Evolutionary conservation across 2,113 vertebrate genomes (phyloP), one percentile per base, ranked within the genome.

Genomic region (Melanotaenia duboulayi): DNA sequence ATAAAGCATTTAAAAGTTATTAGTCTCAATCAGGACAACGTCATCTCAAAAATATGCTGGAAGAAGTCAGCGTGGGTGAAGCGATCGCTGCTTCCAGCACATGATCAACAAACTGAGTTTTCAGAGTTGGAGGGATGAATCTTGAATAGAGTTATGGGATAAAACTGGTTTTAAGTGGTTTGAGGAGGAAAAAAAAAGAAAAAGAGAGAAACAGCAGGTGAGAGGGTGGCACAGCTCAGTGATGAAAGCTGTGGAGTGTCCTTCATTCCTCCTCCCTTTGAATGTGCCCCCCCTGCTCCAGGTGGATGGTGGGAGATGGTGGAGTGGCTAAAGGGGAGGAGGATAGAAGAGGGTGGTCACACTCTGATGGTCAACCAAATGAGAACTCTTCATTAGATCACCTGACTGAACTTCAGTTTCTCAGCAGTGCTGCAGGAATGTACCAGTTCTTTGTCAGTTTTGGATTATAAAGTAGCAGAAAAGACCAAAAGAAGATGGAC

Each of bases 381-480:
- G 32, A 66, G 63, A 61, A n/a, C 57, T 16, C 60, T 57, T 58
- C 40, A 65, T 39, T 69, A 2, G 7, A 35, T 73, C 42, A 70
- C 66, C 60, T 46, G 65, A 61, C 35, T 12, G 11, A 71, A 62
- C 74, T 81, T 20, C 50, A 58, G 32, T 62, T 62, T 54, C 58
- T 54, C 9, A 8, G 24, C 49, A 13, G 28, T n/a, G 4, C 11
- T 8, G 32, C 52, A 73, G 58, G 82, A 88, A 87, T 68, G 76
- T 76, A 11, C 63, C 17, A 17, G 37, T 42, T 32, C 55, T 63
- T 48, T 59, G 35, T 25, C 13, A 9, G 23, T 37, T 74, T 71
- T 32, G 52, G 8, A 50, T 9, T 9, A 9, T 5, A 35, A 35
- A 35, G 32, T 35, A 19, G 14, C 37, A 32, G 48, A 66, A 69